Base-by-base conservation (phyloP, 2,797 vertebrate genomes). In the Falco berigora region DNA sequence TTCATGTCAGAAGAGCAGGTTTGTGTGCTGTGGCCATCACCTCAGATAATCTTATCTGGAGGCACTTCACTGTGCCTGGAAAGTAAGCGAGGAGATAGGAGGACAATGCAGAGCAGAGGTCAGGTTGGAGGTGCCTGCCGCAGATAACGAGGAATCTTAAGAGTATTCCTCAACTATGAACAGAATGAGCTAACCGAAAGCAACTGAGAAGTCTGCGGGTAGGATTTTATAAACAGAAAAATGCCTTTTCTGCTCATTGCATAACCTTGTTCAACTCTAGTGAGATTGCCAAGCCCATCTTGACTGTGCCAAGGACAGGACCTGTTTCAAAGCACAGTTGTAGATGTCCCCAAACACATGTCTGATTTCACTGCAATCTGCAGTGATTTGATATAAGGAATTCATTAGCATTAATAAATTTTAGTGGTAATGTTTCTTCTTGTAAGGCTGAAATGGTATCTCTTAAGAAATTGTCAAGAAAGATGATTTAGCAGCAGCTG, bases 21-120 rank as follows among this genome's bases (percentile, higher is more conserved):
- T 21, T 2, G 1, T 34, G 64, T 0, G 3, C 50, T 8, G 19
- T 1, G 1, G 58, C 74, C 58, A 2, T 49, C 1, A 3, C 74
- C 42, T 44, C 0, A 0, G 55, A 59, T 91, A 56, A 94, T 85
- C 92, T 85, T 67, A 85, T 62, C 90, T 16, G 0, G 49, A 72
- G 94, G 71, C 12, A 1, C 93, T 79, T 38, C 36, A 1, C n/a
- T 0, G 1, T 62, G 74, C 95, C 90, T 20, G 76, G 24, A 22
- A 86, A 94, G 91, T 87, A 59, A 34, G 47, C 0, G 4, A 23
- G 47, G 59, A 92, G 91, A 46, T 21, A 85, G 90, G n/a, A 69
- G 68, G 86, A 56, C 86, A 56, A 14, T 71, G 68, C 46, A 7
- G 96, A 89, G 76, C 94, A 89, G 86, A 93, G 96, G 95, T 91